Evolutionary conservation across 2,797 vertebrate genomes (phyloP), one percentile per base, ranked within the genome.

Genomic region (Sebastes matsubarae): DNA sequence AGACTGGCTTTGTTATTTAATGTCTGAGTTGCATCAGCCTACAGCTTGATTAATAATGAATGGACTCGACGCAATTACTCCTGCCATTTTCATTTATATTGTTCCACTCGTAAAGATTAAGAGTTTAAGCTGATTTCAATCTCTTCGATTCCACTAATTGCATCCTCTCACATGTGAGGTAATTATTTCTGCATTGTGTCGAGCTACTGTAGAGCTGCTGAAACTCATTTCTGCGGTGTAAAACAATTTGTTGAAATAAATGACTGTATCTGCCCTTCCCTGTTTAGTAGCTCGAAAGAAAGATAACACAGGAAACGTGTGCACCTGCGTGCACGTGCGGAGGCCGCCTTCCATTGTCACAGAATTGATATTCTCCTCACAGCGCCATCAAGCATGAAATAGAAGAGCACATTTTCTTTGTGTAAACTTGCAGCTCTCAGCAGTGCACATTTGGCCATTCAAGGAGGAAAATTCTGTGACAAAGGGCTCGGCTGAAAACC

Each of bases 71-170:
- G 67, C 46, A 80, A 83, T 90, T 80, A 76, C 66, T 75, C 22
- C 52, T 84, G 54, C 54, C 80, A 65, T 85, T 86, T 80, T 52
- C 80, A 71, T 89, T 88, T 84, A 50, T 73, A 73, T 81, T 80
- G 81, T 86, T 87, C 68, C 75, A 32, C 76, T 77, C 3, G 9
- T 58, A 50, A 71, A 82, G 91, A 89, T 91, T 87, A 92, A 72
- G 81, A 81, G 77, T 88, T 88, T 82, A 87, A 80, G 66, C 64
- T 83, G 83, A 93, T 92, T 88, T 77, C 84, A 87, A 85, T 89
- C 81, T 89, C 73, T 79, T 80, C 68, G 10, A 54, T 86, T 75
- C 61, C 54, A 8, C 73, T 86, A 90, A 90, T 86, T 89, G 82
- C 80, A 69, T 83, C 82, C 58, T 82, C 79, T 82, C 78, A 85